Conservation (phyloP, 2,113 vertebrate genomes). For the Sapajus apella region DNA sequence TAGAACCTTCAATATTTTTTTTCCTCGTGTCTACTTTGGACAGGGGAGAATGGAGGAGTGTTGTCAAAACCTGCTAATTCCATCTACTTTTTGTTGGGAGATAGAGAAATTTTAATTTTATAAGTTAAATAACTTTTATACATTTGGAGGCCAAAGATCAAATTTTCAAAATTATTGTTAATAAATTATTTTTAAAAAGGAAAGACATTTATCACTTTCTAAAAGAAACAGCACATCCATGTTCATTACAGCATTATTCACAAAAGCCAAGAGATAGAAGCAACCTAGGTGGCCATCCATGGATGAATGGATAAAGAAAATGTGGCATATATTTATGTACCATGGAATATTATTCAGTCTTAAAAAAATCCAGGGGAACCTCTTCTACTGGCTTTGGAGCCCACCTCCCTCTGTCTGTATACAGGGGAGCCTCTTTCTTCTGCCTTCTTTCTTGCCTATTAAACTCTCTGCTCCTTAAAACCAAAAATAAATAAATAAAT, state of each 20-base stretch:
- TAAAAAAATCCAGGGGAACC: neutral
- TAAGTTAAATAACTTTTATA: neutral
- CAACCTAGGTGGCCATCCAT: neutral
- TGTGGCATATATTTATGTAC: neutral
- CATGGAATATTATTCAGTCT: neutral
- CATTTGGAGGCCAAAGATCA: neutral
- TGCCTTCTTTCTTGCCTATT: too few species aligned
- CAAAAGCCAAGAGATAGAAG: neutral
- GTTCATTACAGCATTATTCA: neutral
- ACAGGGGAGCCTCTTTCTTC: too few species aligned
- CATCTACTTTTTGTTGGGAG: neutral
- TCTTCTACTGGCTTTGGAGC: too few species aligned
- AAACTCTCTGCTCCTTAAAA: too few species aligned
- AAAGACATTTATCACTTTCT: neutral
- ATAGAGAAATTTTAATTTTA: neutral
- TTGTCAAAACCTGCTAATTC: neutral
- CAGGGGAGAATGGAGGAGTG: neutral
- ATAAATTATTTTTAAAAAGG: conserved; percentile 12
- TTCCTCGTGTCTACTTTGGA: neutral
- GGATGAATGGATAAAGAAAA: neutral
- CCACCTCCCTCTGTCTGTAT: too few species aligned
- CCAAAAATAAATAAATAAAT: too few species aligned
- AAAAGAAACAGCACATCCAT: neutral
- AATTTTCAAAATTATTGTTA: conserved; percentile 38
- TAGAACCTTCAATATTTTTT: neutral